Evolutionary conservation across 2,888 invertebrate genomes (phyloP), one percentile per base, ranked within the genome.

Genomic region (Lissocephala sabroskyi): DNA sequence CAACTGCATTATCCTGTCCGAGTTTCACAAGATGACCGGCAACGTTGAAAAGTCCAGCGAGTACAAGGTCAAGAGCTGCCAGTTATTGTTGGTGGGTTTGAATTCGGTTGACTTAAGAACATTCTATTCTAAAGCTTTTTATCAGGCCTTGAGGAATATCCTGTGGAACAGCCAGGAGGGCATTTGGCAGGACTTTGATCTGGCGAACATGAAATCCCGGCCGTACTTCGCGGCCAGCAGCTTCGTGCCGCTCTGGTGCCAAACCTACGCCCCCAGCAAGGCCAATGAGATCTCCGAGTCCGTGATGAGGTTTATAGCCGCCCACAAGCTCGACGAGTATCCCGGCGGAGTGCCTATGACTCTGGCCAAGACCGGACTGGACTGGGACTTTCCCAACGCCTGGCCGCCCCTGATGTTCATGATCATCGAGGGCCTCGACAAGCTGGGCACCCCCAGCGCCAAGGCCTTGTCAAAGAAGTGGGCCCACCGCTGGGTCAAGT

Each of bases 341-440:
- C 88, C 89, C 47, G 95, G 95, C 2, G 95, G 95, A 4, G 90
- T 94, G 17, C 95, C 95, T 5, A 88, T 92, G 0, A 93, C 94
- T 0, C 83, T 92, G 56, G 88, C 89, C 65, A 89, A 91, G 14
- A 91, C 92, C 0, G 92, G 93, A 1, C 92, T 95, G 81, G 92
- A 95, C 82, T 94, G 96, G 96, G 95, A 95, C 84, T 93, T 89
- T 71, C 95, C 97, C 0, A 96, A 97, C 84, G 96, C 94, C 0
- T 97, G 96, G 96, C 93, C 97, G 0, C 97, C 97, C 0, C 87
- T 95, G 30, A 95, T 96, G 84, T 76, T 96, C 78, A 89, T 96
- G 26, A 86, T 96, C 63, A 89, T 96, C 9, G 87, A 89, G 67
- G 95, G 93, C 0, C 86, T 96, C 40, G 88, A 91, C 13, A 87